Evolutionary conservation across 2,888 invertebrate genomes (phyloP).

Genomic region (Ecdyonurus torrentis): DNA sequence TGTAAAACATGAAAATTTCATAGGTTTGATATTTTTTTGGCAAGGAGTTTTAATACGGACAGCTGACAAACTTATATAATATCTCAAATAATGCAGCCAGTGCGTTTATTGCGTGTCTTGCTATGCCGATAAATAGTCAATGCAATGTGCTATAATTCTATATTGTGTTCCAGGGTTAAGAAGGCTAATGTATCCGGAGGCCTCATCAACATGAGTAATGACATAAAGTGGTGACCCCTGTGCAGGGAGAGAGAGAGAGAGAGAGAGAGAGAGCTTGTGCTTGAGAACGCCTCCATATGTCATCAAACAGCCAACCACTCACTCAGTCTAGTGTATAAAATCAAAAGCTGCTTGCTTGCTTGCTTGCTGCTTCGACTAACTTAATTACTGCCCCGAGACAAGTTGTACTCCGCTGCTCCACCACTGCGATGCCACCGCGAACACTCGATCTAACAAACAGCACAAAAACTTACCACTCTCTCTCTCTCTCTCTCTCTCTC

Average conservation of each 20-base stretch:
- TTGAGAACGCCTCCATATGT: not conserved
- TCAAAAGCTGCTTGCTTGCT: not conserved
- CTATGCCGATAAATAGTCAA: too few species aligned
- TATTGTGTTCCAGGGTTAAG: too few species aligned
- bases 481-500: too few species aligned
- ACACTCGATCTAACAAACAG: not conserved
- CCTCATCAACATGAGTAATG: not conserved
- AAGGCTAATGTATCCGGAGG: not conserved
- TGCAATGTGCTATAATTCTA: too few species aligned
- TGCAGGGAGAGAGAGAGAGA: not conserved
- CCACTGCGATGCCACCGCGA: not conserved
- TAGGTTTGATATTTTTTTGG: too few species aligned
- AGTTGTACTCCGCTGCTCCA: not conserved
- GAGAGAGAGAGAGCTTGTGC: too few species aligned
- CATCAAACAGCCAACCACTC: not conserved
- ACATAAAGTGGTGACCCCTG: not conserved
- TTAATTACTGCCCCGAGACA: conserved; percentile 3
- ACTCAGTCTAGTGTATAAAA: not conserved
- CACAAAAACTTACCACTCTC: not conserved
- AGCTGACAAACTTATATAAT: too few species aligned
- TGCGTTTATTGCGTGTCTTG: too few species aligned
- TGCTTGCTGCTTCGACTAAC: not conserved
- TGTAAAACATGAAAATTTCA: too few species aligned
- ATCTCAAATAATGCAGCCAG: too few species aligned
- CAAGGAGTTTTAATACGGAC: too few species aligned